Evolutionary conservation across 2,888 invertebrate genomes (phyloP).

Genomic region (Hydropsyche betteni): DNA sequence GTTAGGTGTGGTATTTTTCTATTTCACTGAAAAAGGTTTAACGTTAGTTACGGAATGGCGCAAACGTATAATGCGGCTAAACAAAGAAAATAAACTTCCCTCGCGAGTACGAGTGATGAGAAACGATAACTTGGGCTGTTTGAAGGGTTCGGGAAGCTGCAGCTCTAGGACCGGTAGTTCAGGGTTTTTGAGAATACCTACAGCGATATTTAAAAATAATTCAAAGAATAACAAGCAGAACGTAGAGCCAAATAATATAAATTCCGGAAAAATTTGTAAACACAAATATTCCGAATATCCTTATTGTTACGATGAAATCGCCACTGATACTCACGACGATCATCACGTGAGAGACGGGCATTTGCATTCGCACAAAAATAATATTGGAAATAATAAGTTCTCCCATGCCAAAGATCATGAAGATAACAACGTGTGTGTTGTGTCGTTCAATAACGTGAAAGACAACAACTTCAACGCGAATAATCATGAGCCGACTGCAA

Average conservation of each 20-base stretch:
- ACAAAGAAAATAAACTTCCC: slow-evolving; percentile 71
- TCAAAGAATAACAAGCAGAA: slow-evolving; percentile 58
- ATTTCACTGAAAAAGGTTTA: slow-evolving; percentile 85
- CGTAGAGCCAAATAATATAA: slow-evolving; percentile 56
- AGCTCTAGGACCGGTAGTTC: slow-evolving; percentile 56
- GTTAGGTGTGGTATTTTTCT: slow-evolving; percentile 86
- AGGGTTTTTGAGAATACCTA: slow-evolving; percentile 56
- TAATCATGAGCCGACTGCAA: slow-evolving; percentile 46
- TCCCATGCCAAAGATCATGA: slow-evolving; percentile 59
- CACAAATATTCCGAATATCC: slow-evolving; percentile 91
- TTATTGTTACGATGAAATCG: slow-evolving; percentile 87
- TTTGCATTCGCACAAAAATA: slow-evolving; percentile 57
- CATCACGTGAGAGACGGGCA: slow-evolving; percentile 65
- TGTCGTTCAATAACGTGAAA: slow-evolving; percentile 62
- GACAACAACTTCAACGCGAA: slow-evolving; percentile 54
- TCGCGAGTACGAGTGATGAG: slow-evolving; percentile 78
- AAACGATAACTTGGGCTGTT: slow-evolving; percentile 67
- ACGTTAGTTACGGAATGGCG: slow-evolving; percentile 84
- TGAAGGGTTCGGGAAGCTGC: slow-evolving; percentile 58
- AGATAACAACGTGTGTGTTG: slow-evolving; percentile 58
- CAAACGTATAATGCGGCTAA: slow-evolving; percentile 75
- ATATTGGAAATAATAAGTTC: slow-evolving; percentile 4
- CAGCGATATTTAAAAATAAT: slow-evolving; percentile 51
- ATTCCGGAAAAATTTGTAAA: slow-evolving; percentile 77
- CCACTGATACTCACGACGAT: slow-evolving; percentile 75